Evolutionary conservation across 2,113 vertebrate genomes (phyloP), one percentile per base, ranked within the genome.

Genomic region (Hassar affinis): DNA sequence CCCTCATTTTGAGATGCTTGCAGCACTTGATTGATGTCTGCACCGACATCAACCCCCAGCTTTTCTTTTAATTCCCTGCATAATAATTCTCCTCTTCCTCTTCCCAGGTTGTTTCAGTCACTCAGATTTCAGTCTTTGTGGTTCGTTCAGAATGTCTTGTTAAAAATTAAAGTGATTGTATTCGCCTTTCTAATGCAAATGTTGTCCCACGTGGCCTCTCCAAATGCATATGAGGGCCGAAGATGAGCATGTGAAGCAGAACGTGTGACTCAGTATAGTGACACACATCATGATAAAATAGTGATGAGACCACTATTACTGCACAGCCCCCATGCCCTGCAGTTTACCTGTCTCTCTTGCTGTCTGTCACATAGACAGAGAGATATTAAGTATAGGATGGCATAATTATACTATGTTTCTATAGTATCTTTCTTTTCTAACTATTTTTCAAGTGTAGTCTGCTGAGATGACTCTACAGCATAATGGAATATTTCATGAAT

Each of bases 121-220:
- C 86, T 76, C 84, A 85, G 86, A 74, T 88, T 90, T 87, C 88
- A 85, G 88, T 87, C 92, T 94, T 92, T 94, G 90, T 93, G 91
- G 90, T 92, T 91, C 88, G 87, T 92, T 93, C 91, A 91, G 86
- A 92, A 93, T 91, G 90, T 92, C 93, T 94, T 93, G 93, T 94
- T 94, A 95, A 95, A 94, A 95, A 94, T 94, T 93, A 92, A 95
- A 94, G 93, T 88, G 89, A 91, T 90, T 93, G 85, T 88, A 86
- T 89, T 88, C 78, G 71, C 83, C 89, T 91, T 91, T 87, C 83
- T 93, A 85, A 94, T 95, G 93, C 92, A 92, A 95, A 94, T 94
- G 86, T 85, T 85, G 81, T 94, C 93, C 93, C 94, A 89, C 90
- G 85, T 92, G 93, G 92, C 89, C 88, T 62, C 64, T 61, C 64